Base-by-base conservation (phyloP, 2,797 vertebrate genomes). In the Neosalanx taihuensis region DNA sequence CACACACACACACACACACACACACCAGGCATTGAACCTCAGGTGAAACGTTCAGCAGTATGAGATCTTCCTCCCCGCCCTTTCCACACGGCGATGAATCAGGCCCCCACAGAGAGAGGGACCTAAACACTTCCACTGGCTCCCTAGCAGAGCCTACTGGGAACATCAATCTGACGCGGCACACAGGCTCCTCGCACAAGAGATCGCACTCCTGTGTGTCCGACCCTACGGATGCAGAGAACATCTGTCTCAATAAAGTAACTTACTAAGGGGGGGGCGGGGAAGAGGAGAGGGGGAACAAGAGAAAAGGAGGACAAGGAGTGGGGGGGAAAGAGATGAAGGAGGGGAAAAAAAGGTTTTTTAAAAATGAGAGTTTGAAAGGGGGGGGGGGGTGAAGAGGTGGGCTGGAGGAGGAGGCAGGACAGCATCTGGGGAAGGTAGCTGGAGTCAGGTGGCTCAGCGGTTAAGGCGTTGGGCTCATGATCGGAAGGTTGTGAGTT, bases 21-120 rank as follows among this genome's bases (percentile, higher is more conserved):
- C 90, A 90, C 89, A 88, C 90, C 90, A 88, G 79, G 87, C 84
- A 72, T 83, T 90, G 86, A 92, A 91, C 81, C 78, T 83, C 81
- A 85, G 86, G 88, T 87, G 86, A 89, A 91, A 78, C 83, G 88
- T 81, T 85, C 80, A 80, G 76, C 76, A 67, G 84, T 65, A 58
- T 71, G 74, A 77, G 80, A 85, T 73, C 49, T 46, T 74, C 78
- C 82, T 71, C 71, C 46, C 72, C 78, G 86, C 80, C 67, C 71
- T 75, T 4, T 56, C 15, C 51, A 7, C 70, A 53, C 59, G 63
- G 71, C 70, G 20, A 85, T 83, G 86, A 76, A 79, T 86, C 79
- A 76, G 73, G 73, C 81, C 79, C 79, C 80, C 75, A 74, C 72
- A 66, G 72, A 81, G 56, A 60, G 77, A 67, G 26, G 53, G 57